Evolutionary conservation across 1,140 invertebrate species (phyloP).

Genomic region (Apolygus lucorum): DNA sequence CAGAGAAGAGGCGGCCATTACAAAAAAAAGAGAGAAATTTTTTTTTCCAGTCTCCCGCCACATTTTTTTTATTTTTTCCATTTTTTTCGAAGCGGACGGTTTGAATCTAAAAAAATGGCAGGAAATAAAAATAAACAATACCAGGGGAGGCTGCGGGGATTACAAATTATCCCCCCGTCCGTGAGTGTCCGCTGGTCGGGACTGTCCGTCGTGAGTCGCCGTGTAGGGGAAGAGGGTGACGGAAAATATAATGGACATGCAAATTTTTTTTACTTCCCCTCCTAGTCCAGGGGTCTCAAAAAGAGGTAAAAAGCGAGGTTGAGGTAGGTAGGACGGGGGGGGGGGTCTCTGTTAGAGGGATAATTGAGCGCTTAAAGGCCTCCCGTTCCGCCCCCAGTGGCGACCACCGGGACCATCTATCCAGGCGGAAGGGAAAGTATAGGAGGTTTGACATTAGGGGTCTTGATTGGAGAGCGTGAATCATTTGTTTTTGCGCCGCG

Average conservation of each 20-base stretch:
- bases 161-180: conserved; percentile 17
- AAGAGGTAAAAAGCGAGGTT: neutral
- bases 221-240: conserved; percentile 30
- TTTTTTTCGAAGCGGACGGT: conserved; percentile 27
- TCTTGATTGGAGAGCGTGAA: no score
- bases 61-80: conserved; percentile 28
- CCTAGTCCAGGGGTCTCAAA: neutral
- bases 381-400: no score
- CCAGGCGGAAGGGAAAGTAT: neutral
- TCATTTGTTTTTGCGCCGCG: no score
- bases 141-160: conserved; percentile 12
- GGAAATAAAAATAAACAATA: conserved; percentile 22
- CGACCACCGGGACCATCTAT: no score
- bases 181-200: neutral
- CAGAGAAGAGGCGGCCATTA: conserved; percentile 41
- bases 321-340: neutral
- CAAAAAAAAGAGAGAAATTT: conserved; percentile 42
- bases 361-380: conserved; percentile 10
- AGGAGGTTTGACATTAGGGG: neutral
- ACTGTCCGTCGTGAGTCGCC: neutral
- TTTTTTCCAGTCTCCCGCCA: conserved; percentile 35
- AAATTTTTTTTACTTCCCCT: conserved; percentile 18
- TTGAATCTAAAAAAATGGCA: conserved; percentile 20
- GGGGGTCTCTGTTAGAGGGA: neutral
- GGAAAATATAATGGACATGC: conserved; percentile 35